A percentile compares a stretch with the other conserved stretches of the same genome.
These are phyloP conservation scores for Trachymyrmex cornetzi DNA, from an alignment of 1,140 invertebrate species.

Conservation along the genomic window DNA sequence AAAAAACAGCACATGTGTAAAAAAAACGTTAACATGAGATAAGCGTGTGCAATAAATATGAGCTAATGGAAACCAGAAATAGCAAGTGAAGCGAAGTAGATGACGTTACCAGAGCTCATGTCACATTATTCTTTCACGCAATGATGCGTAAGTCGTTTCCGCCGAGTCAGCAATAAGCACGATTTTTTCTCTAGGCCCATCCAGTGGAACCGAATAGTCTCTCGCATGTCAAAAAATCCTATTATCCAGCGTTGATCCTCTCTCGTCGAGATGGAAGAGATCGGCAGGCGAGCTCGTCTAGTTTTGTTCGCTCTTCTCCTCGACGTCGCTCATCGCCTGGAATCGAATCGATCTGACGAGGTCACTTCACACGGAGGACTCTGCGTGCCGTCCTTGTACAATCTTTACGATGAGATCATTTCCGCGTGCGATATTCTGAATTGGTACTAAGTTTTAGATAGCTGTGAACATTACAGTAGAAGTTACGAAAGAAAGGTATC, in stretches of 20 bases:
- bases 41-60: conserved; percentile 6
- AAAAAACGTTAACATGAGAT: conserved; percentile 20
- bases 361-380: conserved; percentile 67
- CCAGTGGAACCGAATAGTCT: conserved; percentile 58
- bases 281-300: conserved; percentile 71
- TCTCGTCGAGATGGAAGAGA: conserved; percentile 74
- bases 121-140: conserved; percentile 83
- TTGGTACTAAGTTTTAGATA: conserved; percentile 46
- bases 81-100: conserved; percentile 74
- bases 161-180: conserved; percentile 81
- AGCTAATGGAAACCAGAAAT: conserved; percentile 59
- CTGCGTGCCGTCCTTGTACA: conserved; percentile 57
- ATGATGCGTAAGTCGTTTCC: conserved; percentile 77
- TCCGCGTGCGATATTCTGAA: conserved; percentile 50
- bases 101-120: conserved; percentile 80
- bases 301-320: conserved; percentile 75
- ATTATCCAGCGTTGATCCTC: conserved; percentile 73
- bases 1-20: neutral
- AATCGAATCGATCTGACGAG: conserved; percentile 73
- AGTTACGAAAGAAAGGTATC: conserved; percentile 18
- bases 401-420: conserved; percentile 59
- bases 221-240: conserved; percentile 76
- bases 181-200: conserved; percentile 59
- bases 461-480: conserved; percentile 26
- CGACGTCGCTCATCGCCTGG: conserved; percentile 73